phyloP scores from a whole-genome alignment of 2,797 vertebrate species.

The Masticophis lateralis region DNA sequence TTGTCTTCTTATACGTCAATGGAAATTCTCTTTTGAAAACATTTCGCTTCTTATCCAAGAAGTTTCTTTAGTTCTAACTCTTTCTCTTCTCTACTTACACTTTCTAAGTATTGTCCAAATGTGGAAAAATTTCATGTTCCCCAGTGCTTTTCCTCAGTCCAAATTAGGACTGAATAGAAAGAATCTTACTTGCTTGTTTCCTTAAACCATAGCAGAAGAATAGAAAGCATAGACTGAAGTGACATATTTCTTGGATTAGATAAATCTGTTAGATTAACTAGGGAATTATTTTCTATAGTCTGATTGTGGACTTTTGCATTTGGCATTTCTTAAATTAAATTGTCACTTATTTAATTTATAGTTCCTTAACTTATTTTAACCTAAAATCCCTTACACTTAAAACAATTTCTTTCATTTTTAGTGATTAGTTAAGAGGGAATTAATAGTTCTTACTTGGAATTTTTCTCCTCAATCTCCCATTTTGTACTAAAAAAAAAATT shows the following conservation, averaged over 20 bases:
- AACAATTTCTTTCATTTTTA: neutral
- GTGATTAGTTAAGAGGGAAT: neutral
- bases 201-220: neutral
- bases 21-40: neutral
- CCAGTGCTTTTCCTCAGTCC: neutral
- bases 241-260: neutral
- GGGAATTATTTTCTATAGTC: neutral
- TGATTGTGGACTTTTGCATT: neutral
- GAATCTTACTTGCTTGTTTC: neutral
- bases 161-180: neutral
- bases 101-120: neutral
- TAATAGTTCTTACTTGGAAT: neutral
- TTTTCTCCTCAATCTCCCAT: neutral
- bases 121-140: neutral
- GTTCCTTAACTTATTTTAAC: neutral
- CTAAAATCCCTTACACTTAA: neutral
- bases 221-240: neutral
- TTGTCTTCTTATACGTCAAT: neutral
- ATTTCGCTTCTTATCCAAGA: neutral
- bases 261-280: neutral
- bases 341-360: neutral
- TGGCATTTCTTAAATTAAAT: neutral
- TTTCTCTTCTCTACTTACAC: neutral
- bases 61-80: neutral
- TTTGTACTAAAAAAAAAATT: neutral